A percentile compares a stretch with the other conserved stretches of the same genome.
phyloP scores from a whole-genome alignment of 2,113 vertebrate genomes.

The Ciconia boyciana region DNA sequence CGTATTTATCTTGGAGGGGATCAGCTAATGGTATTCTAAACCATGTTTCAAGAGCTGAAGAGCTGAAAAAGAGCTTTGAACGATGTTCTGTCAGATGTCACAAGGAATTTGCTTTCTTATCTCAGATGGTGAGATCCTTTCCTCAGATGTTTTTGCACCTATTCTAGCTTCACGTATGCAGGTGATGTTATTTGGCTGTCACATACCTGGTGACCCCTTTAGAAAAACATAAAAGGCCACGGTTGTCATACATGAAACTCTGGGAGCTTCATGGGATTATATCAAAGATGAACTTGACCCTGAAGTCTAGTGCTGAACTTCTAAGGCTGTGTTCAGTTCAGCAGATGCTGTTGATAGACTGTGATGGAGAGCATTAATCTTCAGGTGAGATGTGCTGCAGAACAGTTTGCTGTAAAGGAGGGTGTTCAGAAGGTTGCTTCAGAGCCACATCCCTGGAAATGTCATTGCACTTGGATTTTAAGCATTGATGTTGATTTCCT shows the following conservation, averaged over 20 bases:
- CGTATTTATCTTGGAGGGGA: not conserved
- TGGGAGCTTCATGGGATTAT: not conserved
- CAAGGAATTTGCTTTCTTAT: not conserved
- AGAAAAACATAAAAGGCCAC: not conserved
- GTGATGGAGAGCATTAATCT: not conserved
- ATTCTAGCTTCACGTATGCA: not conserved
- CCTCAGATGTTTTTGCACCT: not conserved
- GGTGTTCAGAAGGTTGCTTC: not conserved
- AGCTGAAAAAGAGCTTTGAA: not conserved
- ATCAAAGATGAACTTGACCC: conserved; percentile 13
- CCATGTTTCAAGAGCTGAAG: not conserved
- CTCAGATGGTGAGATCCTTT: not conserved
- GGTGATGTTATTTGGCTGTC: not conserved
- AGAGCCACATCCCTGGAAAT: not conserved
- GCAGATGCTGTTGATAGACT: not conserved
- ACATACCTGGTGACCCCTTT: not conserved
- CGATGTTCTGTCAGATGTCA: not conserved
- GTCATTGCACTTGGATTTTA: not conserved
- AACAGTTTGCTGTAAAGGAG: not conserved
- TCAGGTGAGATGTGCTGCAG: not conserved
- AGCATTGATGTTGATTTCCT: not conserved
- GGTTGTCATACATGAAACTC: not conserved
- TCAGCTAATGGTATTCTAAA: conserved; percentile 4
- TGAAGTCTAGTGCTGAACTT: not conserved
- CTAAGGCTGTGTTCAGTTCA: not conserved